Evolutionary conservation across 1,140 invertebrate genomes (phyloP), one percentile per base, ranked within the genome.

Genomic region (Cydia fagiglandana): DNA sequence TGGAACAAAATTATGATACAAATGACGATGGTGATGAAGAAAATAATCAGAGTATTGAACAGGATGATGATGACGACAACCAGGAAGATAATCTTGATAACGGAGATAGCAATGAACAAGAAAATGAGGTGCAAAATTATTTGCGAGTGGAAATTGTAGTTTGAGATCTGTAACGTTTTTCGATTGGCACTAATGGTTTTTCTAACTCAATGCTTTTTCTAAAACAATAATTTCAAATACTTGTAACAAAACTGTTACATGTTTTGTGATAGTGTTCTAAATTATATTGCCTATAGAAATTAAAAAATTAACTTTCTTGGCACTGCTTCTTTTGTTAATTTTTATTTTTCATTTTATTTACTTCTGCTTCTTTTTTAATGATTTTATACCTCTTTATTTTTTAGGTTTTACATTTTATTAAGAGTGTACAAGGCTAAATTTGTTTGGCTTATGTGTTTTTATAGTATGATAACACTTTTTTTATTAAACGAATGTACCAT

Each of bases 151-250:
- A 83, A 64, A 79, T 61, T 61, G 68, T 61, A 75, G 28, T 20
- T 30, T n/a, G 76, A 20, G 45, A 64, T 74, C 75, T 68, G 81
- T 73, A 73, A 78, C 70, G 64, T 76, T 41, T 77, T 80, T 80
- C 80, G 76, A 86, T 86, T 86, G 85, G 85, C 85, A 81, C 81
- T 88, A 88, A 89, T 81, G 80, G 45, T n/a, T n/a, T n/a, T n/a
- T n/a, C n/a, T n/a, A 45, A 75, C 64, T 76, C 61, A 10, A 79
- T 77, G 80, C 79, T 83, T 84, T 77, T 81, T 34, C 64, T 38
- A 34, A 66, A 66, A 66, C 64, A 2, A 3, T 66, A 61, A 61
- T 9, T 61, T 61, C 20, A 61, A 53, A 4, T n/a, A 61, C 53
- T 61, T 61, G 53, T 10, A 61, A 61, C 20, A 24, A 24, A 12